Percentiles rank a stretch among this genome's conserved stretches.
Conservation (phyloP, 2,113 vertebrate species). For the Corapipo altera region DNA sequence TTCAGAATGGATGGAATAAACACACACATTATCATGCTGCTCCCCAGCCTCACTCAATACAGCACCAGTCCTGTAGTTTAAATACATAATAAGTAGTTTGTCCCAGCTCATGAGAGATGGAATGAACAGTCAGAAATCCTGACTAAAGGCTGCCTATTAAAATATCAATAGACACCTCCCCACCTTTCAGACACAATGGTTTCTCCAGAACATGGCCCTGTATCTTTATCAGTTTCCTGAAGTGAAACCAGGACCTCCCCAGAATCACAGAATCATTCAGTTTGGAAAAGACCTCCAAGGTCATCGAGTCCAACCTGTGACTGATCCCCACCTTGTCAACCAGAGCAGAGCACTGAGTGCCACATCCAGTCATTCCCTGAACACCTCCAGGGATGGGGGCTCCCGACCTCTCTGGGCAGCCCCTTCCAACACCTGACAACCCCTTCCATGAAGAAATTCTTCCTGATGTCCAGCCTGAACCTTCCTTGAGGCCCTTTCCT, state of each 20-base stretch:
- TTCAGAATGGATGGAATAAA: conserved; percentile 20
- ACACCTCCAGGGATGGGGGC: background rate
- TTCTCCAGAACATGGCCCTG: background rate
- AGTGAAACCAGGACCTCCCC: background rate
- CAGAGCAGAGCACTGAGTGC: background rate
- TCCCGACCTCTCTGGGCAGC: no score
- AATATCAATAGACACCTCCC: background rate
- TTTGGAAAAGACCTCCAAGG: background rate
- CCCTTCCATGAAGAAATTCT: background rate
- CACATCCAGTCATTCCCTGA: background rate
- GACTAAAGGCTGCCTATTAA: background rate
- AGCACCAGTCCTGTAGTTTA: background rate
- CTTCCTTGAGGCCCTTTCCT: background rate
- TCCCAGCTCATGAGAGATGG: background rate
- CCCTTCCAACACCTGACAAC: background rate
- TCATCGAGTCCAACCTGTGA: background rate
- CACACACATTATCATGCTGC: background rate
- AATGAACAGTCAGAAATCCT: background rate
- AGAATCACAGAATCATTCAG: background rate
- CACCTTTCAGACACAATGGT: background rate
- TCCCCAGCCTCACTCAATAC: background rate
- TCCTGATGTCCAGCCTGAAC: background rate
- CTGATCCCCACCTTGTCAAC: background rate
- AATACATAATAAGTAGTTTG: background rate
- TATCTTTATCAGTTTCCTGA: background rate